Evolutionary conservation across 2,797 vertebrate genomes (phyloP).

Genomic region (Novumbra hubbsi): DNA sequence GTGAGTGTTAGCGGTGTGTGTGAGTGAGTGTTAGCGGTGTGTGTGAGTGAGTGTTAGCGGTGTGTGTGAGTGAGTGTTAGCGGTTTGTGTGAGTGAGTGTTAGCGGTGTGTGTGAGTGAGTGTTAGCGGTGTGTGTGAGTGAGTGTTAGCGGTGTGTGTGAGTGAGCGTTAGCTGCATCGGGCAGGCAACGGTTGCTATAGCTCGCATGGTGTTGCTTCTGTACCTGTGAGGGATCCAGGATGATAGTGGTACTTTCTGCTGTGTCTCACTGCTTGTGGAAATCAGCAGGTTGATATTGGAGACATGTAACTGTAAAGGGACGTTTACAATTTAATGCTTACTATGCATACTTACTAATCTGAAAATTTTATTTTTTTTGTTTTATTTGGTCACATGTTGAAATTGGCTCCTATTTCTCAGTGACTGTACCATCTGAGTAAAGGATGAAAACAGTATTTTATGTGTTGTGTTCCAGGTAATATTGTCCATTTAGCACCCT

Average conservation of each 20-base stretch:
- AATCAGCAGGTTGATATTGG: neutral
- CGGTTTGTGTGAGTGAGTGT: neutral
- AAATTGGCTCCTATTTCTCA: neutral
- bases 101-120: neutral
- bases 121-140: neutral
- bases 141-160: neutral
- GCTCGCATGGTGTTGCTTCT: neutral
- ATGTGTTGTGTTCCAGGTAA: neutral
- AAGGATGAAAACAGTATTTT: neutral
- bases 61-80: neutral
- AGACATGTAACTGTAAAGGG: neutral
- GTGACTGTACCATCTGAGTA: neutral
- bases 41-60: neutral
- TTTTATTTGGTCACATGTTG: neutral
- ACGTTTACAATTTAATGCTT: neutral
- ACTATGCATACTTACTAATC: neutral
- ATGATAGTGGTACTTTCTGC: neutral
- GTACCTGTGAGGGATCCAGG: neutral
- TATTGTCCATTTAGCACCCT: neutral
- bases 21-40: neutral
- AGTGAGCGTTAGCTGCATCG: too few species aligned
- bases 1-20: neutral
- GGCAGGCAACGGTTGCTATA: slow-evolving; percentile 7
- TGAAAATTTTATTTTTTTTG: too few species aligned
- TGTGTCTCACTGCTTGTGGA: neutral